Evolutionary conservation across 2,113 vertebrate species (phyloP), one percentile per base, ranked within the genome.

Genomic region (Cacatua alba): DNA sequence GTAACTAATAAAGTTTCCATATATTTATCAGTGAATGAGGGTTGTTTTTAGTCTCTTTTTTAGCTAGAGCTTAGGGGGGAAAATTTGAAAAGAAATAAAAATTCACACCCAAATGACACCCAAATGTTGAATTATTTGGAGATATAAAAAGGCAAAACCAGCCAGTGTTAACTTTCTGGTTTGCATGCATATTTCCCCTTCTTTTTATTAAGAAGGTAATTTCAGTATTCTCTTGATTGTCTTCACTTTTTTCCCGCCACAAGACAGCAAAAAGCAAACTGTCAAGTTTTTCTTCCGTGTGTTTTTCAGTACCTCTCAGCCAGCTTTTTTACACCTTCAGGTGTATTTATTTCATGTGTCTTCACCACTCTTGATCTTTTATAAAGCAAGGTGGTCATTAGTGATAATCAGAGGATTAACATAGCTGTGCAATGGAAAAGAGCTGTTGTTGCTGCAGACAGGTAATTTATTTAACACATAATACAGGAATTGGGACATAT

Each of bases 1-100:
- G 41, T 62, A 89, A 49, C 35, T 68, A 51, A 86, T 84, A 78
- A 63, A 39, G 25, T 86, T 85, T 82, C 87, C 65, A 39, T 81
- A 19, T 48, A 64, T 81, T 69, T 92, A 82, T 81, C 6, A 0
- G 31, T 17, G 35, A 76, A 93, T 64, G 16, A 68, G 57, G 33
- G 0, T 33, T 33, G 37, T 37, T 88, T 80, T 88, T 25, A 31
- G 9, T 79, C 33, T 85, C 20, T 44, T 26, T 85, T 93, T 76
- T 85, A 68, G 51, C 25, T 71, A 44, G 52, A 65, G 7, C 3
- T 75, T 63, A 7, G 19, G 10, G 29, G 13, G 17, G 6, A 3
- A 3, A 55, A 51, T 8, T 25, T 9, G 8, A 2, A 4, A 33
- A 71, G 44, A 52, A 31, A 19, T 53, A 67, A 69, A 79, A 35